Conservation (phyloP, 2,113 vertebrate genomes). For the Grallaria varia region DNA sequence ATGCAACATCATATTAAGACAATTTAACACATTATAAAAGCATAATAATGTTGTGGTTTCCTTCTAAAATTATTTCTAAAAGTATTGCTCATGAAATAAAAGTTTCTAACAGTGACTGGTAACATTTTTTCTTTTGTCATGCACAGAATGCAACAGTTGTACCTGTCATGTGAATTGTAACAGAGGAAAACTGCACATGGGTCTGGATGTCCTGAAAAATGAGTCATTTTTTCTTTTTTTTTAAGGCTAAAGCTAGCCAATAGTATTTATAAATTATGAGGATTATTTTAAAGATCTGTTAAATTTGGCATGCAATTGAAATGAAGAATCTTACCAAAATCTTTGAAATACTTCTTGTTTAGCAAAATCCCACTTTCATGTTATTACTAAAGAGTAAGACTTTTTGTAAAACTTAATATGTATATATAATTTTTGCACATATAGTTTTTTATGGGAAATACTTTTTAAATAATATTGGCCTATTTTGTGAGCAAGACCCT, state of each 20-base stretch:
- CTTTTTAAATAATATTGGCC: not conserved
- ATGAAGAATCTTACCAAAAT: not conserved
- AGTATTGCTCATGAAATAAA: not conserved
- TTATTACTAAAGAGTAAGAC: not conserved
- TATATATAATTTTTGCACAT: not conserved
- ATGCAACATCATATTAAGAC: not conserved
- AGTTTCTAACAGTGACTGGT: not conserved
- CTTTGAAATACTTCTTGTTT: not conserved
- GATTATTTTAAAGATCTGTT: not conserved
- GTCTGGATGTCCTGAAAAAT: not conserved
- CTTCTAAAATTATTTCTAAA: not conserved
- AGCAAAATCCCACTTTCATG: not conserved
- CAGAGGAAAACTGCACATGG: not conserved
- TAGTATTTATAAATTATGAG: not conserved
- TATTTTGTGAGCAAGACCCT: not conserved
- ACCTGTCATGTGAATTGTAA: not conserved
- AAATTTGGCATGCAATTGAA: not conserved
- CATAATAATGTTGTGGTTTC: not conserved
- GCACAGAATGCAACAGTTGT: not conserved
- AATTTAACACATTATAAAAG: not conserved
- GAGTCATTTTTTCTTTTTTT: not conserved
- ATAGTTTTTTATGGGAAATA: not conserved
- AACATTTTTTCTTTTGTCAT: not conserved
- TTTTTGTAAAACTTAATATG: not conserved
- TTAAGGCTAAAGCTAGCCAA: not conserved